Base-by-base conservation (phyloP, 2,888 invertebrate species). In the Bombylius major region DNA sequence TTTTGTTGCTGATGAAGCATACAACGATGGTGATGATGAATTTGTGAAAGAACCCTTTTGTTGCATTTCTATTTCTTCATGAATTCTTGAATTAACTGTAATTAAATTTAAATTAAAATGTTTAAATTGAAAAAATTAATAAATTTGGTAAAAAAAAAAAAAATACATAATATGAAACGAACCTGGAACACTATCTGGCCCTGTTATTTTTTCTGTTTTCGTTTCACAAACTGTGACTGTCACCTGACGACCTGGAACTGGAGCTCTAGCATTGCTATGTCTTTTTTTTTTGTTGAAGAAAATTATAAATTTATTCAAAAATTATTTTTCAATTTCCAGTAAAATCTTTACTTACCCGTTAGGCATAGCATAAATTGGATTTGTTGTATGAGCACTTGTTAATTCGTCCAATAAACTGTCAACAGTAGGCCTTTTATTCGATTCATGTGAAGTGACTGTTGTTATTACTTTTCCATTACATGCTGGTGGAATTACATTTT, bases 381-480 rank as follows among this genome's bases (percentile, higher is more conserved):
- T 62, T 14, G 60, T 55, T 8, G 60, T 61, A 47, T 62, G 59
- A 11, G 71, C 71, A 64, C 67, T 71, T 54, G 72, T 87, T 67
- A 95, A 80, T 73, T 94, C 93, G 65, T 93, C 92, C 56, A 95
- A 78, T 50, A 95, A 80, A 61, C 89, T 89, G 76, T 95, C 94
- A 54, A 95, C 91, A 0, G 89, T 84, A 12, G 91, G 90, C 58
- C 92, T 78, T 58, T 77, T 77, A 36, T 73, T 66, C 32, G 72
- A 70, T 56, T 71, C 73, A 13, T 64, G 65, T 42, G 69, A 70
- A 55, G 70, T 72, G 56, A 67, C 71, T 58, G 70, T 68, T 1
- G 78, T 77, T 58, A 60, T 60, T 51, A 59, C 55, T 51, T 63
- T 63, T 7, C 62, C 61, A 61, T 63, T 64, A 46, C 71, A 70